Base-by-base conservation (phyloP, 2,113 vertebrate species). In the Sphaerodactylus townsendi region DNA sequence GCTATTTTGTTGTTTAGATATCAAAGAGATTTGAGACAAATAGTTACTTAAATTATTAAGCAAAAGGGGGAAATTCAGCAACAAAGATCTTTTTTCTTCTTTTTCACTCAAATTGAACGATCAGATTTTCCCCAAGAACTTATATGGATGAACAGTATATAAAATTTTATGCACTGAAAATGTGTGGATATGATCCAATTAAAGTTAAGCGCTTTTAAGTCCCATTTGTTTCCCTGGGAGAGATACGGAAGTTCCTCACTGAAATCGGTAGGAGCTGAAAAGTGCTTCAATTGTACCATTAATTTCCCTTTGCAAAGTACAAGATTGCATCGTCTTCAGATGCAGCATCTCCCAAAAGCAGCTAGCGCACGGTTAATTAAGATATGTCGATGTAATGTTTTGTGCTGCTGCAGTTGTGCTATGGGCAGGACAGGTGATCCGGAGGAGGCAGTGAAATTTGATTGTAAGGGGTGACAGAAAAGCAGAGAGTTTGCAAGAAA, bases 1-100 rank as follows among this genome's bases (percentile, higher is more conserved):
- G 30, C 50, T 59, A 90, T 94, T 89, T 83, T 10, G 25, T 86
- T 92, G 92, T 91, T 95, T 93, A 89, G 88, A 90, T 90, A 87
- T 78, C 28, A 10, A 92, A 93, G 87, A 90, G n/a, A 86, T 92
- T 92, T 80, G 87, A 91, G 92, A 13, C 3, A 62, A 94, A 93
- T 69, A 86, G 91, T 83, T 92, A 88, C 79, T 90, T 89, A 87
- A 93, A 94, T 76, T 90, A 90, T 88, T 88, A 85, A 77, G 35
- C 46, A 92, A 89, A 92, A 92, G 25, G 2, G 68, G 85, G 90
- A 92, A 93, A 90, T 86, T 75, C 19, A 75, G 50, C 62, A 88
- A 84, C 64, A 69, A 82, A 72, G n/a, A 19, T 88, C 74, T 41
- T 71, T 65, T 73, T 62, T 0, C 0, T 33, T 64, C 76, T 10